A percentile compares a stretch with the other conserved stretches of the same genome.
These are phyloP conservation scores for Conomelus anceps DNA, from an alignment of 2,888 invertebrate genomes.

Conservation along the genomic window DNA sequence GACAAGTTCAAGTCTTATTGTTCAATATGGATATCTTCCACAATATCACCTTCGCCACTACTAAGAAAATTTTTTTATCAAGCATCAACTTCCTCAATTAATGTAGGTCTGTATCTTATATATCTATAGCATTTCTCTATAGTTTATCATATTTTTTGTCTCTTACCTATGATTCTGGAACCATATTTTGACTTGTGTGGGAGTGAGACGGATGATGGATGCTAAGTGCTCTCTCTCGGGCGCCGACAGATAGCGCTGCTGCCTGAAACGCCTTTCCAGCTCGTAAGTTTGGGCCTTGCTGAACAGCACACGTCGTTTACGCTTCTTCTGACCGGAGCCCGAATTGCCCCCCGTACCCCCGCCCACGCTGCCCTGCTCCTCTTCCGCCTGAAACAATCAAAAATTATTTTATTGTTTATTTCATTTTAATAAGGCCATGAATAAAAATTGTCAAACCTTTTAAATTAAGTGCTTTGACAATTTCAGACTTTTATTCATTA, in stretches of 20 bases:
- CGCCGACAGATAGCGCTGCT: constrained; percentile 93
- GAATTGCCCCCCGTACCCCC: constrained; percentile 26
- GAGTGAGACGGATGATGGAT: constrained; percentile 87
- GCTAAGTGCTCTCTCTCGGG: constrained; percentile 97
- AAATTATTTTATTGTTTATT: not conserved
- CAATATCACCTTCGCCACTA: too few species aligned
- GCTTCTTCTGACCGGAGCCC: constrained; percentile 62
- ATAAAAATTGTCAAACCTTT: not conserved
- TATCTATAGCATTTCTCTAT: too few species aligned
- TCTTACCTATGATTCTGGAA: constrained; percentile 87
- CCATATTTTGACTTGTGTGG: constrained; percentile 97
- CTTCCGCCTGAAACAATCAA: constrained; percentile 45
- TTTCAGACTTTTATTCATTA: too few species aligned
- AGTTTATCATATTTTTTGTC: too few species aligned
- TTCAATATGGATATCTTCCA: too few species aligned
- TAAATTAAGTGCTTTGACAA: not conserved
- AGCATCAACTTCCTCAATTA: not conserved
- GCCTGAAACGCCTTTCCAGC: constrained; percentile 86
- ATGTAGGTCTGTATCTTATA: too few species aligned
- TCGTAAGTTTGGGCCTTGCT: constrained; percentile 95
- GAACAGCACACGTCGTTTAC: constrained; percentile 93
- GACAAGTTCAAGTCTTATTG: too few species aligned
- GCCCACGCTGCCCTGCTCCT: constrained; percentile 42
- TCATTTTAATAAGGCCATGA: not conserved
- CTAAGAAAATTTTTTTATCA: too few species aligned